Base-by-base conservation (phyloP, 2,888 invertebrate genomes). In the Drosophila demipolita region DNA sequence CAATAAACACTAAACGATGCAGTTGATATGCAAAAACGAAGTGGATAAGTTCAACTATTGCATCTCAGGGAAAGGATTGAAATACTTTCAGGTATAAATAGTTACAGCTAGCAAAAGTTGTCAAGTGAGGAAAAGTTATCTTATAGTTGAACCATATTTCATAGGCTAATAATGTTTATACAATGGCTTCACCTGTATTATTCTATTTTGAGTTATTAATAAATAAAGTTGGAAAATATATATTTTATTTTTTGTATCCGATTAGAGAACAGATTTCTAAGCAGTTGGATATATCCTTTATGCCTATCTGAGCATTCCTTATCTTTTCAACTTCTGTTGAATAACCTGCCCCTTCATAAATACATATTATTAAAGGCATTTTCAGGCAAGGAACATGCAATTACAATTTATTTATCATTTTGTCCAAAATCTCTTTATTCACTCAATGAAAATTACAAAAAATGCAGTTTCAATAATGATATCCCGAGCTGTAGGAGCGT, bases 401-500 rank as follows among this genome's bases (percentile, higher is more conserved):
- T 26, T 15, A 32, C 8, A 42, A 23, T 4, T 1, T 12, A 17
- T 11, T 20, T 45, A 58, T 15, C 6, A 23, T 17, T 32, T 45
- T 59, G 48, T 61, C 48, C 40, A 35, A 9, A 57, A 53, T 52
- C 20, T 64, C 26, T 72, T 81, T 81, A 78, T 78, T 81, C 1
- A 20, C n/a, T 20, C 53, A 40, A 1, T 8, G 0, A 54, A 38
- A 45, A 23, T 9, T 23, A 15, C 11, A 38, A 59, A 26, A 58
- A 36, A 32, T 26, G 1, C 1, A 0, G 0, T 0, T 20, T 90
- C 59, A 86, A 45, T 89, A 86, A 58, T 90, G 91, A 17, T 85
- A 73, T 7, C 84, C 83, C 2, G 87, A 71, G 35, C 66, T 63
- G 57, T 89, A 82, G 32, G 66, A 89, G 26, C 77, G 70, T 38